Evolutionary conservation across 2,888 invertebrate species (phyloP), one percentile per base, ranked within the genome.

Genomic region (Chorisops tibialis): DNA sequence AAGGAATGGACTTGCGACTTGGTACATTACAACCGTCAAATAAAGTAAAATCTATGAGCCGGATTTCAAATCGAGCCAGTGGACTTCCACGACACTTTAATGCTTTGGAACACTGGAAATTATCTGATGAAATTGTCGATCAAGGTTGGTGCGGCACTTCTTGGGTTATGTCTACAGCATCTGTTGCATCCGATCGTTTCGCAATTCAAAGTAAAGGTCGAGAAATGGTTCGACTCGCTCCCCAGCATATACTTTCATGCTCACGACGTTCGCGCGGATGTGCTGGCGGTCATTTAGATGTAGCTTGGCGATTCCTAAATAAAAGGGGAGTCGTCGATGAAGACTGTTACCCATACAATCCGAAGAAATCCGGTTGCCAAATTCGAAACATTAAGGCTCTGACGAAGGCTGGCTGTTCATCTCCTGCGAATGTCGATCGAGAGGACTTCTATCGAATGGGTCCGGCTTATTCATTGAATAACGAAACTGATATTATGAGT

Each of bases 81-180:
- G 64, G 74, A 1, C 79, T 93, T 66, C 93, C 93, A 0, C 73
- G 73, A 12, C 72, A 81, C 43, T 97, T 96, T 75, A 93, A 96
- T 74, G 81, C 93, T 0, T 80, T 90, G 12, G 74, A 79, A 1
- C 82, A 83, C 54, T 96, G 96, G 96, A 80, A 81, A 1, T 83
- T 82, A 69, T 87, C 96, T 54, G 85, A 88, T 0, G 84, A 83
- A 0, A 77, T 90, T 4, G 80, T 82, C 4, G 88, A 90, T 76
- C 90, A 90, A 77, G 86, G 85, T 18, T 83, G 85, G 80, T 78
- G 96, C 73, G 96, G 91, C 1, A 86, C 95, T 0, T 96, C 95
- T 2, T 97, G 96, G 96, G 96, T 94, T 0, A 83, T 96, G 22
- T 89, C 93, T 0, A 89, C 95, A 0, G 87, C 89, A 11, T 85